phyloP scores from a whole-genome alignment of 1,140 invertebrate species.

The Anthonomus grandis region DNA sequence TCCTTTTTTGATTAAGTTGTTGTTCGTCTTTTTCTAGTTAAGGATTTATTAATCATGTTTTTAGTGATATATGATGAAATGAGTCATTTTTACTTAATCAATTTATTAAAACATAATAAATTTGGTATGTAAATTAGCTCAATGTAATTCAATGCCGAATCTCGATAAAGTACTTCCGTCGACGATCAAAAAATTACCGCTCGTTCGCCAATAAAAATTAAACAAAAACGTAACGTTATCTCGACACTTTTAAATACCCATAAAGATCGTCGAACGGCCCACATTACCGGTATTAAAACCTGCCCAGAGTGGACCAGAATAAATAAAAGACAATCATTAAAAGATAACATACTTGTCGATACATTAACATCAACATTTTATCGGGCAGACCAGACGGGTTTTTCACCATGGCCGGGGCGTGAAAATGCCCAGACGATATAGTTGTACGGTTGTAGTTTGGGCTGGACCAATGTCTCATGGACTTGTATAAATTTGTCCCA shows the following conservation, averaged over 20 bases:
- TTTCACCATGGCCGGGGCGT: too few species aligned
- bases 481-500: constrained; percentile 47
- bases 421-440: not conserved
- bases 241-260: constrained; percentile 37
- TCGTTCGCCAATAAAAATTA: constrained; percentile 7
- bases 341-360: constrained; percentile 47
- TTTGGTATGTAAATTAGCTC: too few species aligned
- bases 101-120: too few species aligned
- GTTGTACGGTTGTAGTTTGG: constrained; percentile 34
- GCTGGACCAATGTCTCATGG: constrained; percentile 41
- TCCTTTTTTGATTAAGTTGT: too few species aligned
- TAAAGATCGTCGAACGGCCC: constrained; percentile 37
- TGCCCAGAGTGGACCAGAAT: constrained; percentile 37
- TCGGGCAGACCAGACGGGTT: constrained; percentile 27
- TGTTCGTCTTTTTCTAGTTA: too few species aligned
- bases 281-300: constrained; percentile 41
- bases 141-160: too few species aligned
- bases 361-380: constrained; percentile 45
- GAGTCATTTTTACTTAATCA: too few species aligned
- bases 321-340: constrained; percentile 47
- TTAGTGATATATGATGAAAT: too few species aligned
- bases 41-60: too few species aligned
- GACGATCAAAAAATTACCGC: too few species aligned
- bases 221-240: constrained; percentile 11
- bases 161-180: too few species aligned